Evolutionary conservation across 2,797 vertebrate genomes (phyloP).

Genomic region (Ibycter americanus): DNA sequence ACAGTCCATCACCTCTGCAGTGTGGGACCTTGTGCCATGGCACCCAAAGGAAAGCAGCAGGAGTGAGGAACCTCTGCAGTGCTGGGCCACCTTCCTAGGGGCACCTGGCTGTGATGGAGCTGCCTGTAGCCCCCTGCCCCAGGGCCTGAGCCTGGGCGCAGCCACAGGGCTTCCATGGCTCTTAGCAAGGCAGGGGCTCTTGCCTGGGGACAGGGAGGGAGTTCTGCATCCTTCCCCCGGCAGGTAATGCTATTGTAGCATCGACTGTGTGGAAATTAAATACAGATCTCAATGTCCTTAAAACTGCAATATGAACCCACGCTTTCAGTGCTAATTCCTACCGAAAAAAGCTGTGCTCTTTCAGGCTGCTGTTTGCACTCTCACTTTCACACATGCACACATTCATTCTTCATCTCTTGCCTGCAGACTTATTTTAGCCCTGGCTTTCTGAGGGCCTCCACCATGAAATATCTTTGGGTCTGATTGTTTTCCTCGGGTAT

Average conservation of each 20-base stretch:
- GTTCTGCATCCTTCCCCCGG: rapidly evolving
- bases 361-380: background rate
- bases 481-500: background rate
- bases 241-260: background rate
- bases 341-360: background rate
- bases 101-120: rapidly evolving
- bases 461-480: background rate
- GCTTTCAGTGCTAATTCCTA: background rate
- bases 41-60: background rate
- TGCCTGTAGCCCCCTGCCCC: rapidly evolving
- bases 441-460: background rate
- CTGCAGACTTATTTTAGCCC: background rate
- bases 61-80: background rate
- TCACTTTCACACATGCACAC: background rate
- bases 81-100: background rate
- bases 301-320: background rate
- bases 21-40: rapidly evolving
- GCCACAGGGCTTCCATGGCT: rapidly evolving
- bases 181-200: background rate
- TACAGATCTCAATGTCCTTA: background rate
- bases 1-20: background rate
- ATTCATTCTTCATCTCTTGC: background rate
- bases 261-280: rapidly evolving
- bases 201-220: rapidly evolving
- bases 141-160: background rate